Evolutionary conservation across 1,140 invertebrate genomes (phyloP).

Genomic region (Diplogasteroides magnus): DNA sequence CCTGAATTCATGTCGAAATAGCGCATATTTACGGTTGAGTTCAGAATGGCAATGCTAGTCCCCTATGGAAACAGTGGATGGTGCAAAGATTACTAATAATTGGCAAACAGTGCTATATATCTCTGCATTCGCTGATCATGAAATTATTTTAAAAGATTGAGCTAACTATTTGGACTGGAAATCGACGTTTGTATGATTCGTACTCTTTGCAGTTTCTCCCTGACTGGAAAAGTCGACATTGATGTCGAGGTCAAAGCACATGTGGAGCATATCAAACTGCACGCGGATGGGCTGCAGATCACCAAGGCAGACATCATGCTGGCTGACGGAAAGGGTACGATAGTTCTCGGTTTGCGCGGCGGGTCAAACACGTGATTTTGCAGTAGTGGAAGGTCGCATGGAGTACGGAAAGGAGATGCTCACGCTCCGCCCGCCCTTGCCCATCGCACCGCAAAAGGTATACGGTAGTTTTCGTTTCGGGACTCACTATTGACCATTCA

Average conservation of each 20-base stretch:
- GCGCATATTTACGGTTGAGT: too few relatives aligned
- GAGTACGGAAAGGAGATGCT: constrained; percentile 32
- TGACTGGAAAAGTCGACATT: constrained; percentile 56
- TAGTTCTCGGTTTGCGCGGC: not conserved
- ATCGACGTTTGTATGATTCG: too few relatives aligned
- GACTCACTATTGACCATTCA: not conserved
- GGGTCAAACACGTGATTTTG: too few relatives aligned
- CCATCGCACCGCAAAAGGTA: constrained; percentile 35
- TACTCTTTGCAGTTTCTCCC: constrained; percentile 54
- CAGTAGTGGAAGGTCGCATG: too few relatives aligned
- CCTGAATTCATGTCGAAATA: too few relatives aligned
- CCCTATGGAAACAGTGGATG: too few relatives aligned
- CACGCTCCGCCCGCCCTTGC: constrained; percentile 28
- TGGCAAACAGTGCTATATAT: too few relatives aligned
- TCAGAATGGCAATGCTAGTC: too few relatives aligned
- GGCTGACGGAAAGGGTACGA: constrained; percentile 12
- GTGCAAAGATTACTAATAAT: too few relatives aligned
- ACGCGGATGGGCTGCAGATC: constrained; percentile 32
- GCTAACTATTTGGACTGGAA: too few relatives aligned
- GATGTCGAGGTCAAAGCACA: constrained; percentile 40
- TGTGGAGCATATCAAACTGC: constrained; percentile 34
- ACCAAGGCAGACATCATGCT: constrained; percentile 10
- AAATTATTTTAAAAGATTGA: too few relatives aligned
- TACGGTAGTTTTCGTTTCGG: not conserved
- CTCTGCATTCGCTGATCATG: too few relatives aligned